Percentiles rank a stretch among this genome's conserved stretches.
phyloP scores from a whole-genome alignment of 2,888 invertebrate genomes.

The Pedicia rivosa region DNA sequence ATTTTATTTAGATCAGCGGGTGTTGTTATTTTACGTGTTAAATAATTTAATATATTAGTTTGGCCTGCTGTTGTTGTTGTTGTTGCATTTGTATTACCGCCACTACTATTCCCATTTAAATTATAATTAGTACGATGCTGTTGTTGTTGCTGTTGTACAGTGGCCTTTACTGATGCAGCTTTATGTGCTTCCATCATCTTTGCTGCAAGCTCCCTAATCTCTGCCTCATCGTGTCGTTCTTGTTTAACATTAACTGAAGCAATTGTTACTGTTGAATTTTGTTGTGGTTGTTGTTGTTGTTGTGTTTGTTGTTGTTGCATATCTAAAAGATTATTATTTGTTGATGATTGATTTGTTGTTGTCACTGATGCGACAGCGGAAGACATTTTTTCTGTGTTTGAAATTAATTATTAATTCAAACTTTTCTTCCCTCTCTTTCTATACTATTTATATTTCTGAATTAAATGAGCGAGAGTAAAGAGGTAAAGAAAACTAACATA shows the following conservation, averaged over 20 bases:
- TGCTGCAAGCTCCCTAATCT: constrained; percentile 71
- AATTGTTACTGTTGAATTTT: constrained; percentile 5
- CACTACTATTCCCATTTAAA: no score
- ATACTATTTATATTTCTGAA: no score
- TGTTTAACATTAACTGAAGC: constrained; percentile 21
- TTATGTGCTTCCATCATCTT: constrained; percentile 75
- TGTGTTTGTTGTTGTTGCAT: not conserved
- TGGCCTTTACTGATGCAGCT: constrained; percentile 36
- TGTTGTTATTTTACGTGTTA: constrained; percentile 33
- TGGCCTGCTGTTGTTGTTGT: constrained; percentile 17
- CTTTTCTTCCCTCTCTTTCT: not conserved
- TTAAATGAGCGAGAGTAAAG: no score
- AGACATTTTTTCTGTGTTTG: constrained; percentile 3
- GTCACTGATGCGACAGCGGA: constrained; percentile 3
- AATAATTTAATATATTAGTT: constrained; percentile 44
- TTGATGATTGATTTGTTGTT: not conserved
- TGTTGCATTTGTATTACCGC: not conserved
- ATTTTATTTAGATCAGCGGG: not conserved
- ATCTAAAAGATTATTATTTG: not conserved
- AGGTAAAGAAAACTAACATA: no score
- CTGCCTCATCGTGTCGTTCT: constrained; percentile 54
- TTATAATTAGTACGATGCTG: constrained; percentile 1
- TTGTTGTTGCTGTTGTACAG: constrained; percentile 18
- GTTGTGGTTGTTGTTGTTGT: constrained; percentile 4
- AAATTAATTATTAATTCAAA: constrained; percentile 1